Base-by-base conservation (phyloP, 2,113 vertebrate genomes). In the Pelvicachromis taeniatus region DNA sequence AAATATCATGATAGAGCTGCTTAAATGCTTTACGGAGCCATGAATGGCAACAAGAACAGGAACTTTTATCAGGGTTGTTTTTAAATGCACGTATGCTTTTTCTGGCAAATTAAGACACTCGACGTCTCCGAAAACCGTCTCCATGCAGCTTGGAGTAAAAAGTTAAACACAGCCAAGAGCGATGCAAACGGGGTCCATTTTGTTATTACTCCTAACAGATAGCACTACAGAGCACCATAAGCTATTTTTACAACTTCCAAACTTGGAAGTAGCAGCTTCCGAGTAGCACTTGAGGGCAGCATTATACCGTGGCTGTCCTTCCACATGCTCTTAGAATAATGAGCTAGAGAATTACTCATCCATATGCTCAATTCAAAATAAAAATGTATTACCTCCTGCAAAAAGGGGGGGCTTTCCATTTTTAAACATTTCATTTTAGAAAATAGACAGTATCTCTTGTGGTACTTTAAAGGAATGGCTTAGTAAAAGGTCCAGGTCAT, bases 221-320 rank as follows among this genome's bases (percentile, higher is more conserved):
- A 85, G 56, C 81, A 23, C 45, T 33, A 81, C 45, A 58, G 61
- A 84, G 85, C 45, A 53, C 40, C 59, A 40, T 38, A 26, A 80
- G 54, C 70, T 82, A 70, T 82, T 79, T 84, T 93, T 80, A 78
- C 53, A 50, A 13, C 78, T 79, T 75, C 33, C 55, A 55, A 83
- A 86, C 68, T 16, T 65, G 79, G 75, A 86, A 68, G 86, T 16
- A 86, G 91, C 81, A 84, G 86, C 92, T 85, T 68, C 7, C 56
- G 68, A 87, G 91, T 5, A 86, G 88, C 92, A 94, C 93, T 94
- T 93, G 93, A 93, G 89, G 93, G 93, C 93, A 94, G 93, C 92
- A 94, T 90, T 84, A 89, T 80, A 70, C 91, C 80, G 50, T 70
- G 63, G 45, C 84, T 86, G 63, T 87, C 58, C 68, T 58, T 84